Evolutionary conservation across 1,140 invertebrate species (phyloP), one percentile per base, ranked within the genome.

Genomic region (Caenorhabditis tropicalis): DNA sequence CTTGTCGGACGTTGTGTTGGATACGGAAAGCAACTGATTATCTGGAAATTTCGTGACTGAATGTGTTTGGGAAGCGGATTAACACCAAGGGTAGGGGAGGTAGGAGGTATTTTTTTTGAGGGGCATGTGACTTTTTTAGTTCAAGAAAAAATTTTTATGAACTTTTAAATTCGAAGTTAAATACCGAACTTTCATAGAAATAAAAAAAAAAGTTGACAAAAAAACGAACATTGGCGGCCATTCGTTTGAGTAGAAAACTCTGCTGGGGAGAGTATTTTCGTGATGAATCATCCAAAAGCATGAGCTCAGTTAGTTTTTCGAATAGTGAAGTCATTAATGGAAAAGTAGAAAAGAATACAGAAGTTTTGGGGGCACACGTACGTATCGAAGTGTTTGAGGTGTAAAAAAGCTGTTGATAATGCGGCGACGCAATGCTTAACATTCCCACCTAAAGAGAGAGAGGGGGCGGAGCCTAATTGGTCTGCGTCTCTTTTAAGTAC

Each of bases 21-120:
- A 43, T 80, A 86, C 21, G 85, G 85, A 65, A 86, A 86, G 70
- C 85, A 86, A 74, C 82, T 83, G 82, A 86, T 86, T 39, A 86
- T 86, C 85, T 86, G 79, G 27, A 86, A 80, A 46, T 70, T 43
- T 43, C 12, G 12, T 43, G 39, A 43, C 39, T 43, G 15, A n/a
- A 27, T 60, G 21, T 51, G 53, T 36, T n/a, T 65, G 16, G 58
- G 7, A 16, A 15, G 19, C n/a, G 16, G 19, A 15, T 1, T 43
- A 21, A 36, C 9, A 19, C 12, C 4, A 21, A 10, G 1, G 31
- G 15, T 29, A 1, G 9, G 0, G 31, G 5, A 5, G 29, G 31
- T 36, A 7, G 16, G 60, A 51, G 4, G 49, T 21, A n/a, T n/a
- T n/a, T n/a, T n/a, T n/a, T n/a, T n/a, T n/a, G n/a, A n/a, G n/a